A percentile compares a stretch with the other conserved stretches of the same genome.
phyloP scores from a whole-genome alignment of 2,888 invertebrate genomes.

The Daptonema setosum region DNA sequence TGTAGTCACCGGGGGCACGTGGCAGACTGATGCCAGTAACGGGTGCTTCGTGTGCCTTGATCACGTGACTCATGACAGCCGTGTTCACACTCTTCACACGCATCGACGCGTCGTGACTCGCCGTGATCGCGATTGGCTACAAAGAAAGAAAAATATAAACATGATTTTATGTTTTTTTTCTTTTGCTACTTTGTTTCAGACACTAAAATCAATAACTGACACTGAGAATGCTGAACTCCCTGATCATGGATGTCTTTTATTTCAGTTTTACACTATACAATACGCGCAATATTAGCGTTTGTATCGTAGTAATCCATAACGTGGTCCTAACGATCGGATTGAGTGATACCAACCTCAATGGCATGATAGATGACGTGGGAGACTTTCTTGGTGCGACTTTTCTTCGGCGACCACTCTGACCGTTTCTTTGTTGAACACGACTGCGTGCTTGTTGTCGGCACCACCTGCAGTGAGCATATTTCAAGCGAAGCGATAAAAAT shows the following conservation, averaged over 20 bases:
- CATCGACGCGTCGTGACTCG: conserved; percentile 78
- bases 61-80: conserved; percentile 38
- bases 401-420: conserved; percentile 79
- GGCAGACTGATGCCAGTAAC: conserved; percentile 75
- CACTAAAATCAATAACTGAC: too few species aligned
- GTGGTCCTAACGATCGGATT: not conserved
- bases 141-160: not conserved
- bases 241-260: too few species aligned
- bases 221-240: too few species aligned
- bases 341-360: conserved; percentile 38
- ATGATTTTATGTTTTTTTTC: too few species aligned
- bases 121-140: conserved; percentile 67
- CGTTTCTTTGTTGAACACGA: conserved; percentile 90
- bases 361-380: conserved; percentile 83
- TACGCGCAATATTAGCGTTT: too few species aligned
- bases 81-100: conserved; percentile 51
- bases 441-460: conserved; percentile 88
- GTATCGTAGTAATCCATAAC: too few species aligned
- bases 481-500: too few species aligned
- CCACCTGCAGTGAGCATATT: conserved; percentile 51
- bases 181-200: too few species aligned
- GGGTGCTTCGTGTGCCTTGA: conserved; percentile 75
- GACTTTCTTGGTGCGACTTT: conserved; percentile 79
- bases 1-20: conserved; percentile 96
- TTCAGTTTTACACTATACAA: too few species aligned